These are phyloP conservation scores for Drosophila stalkeri DNA, from an alignment of 2,888 invertebrate genomes.

Conservation along the genomic window DNA sequence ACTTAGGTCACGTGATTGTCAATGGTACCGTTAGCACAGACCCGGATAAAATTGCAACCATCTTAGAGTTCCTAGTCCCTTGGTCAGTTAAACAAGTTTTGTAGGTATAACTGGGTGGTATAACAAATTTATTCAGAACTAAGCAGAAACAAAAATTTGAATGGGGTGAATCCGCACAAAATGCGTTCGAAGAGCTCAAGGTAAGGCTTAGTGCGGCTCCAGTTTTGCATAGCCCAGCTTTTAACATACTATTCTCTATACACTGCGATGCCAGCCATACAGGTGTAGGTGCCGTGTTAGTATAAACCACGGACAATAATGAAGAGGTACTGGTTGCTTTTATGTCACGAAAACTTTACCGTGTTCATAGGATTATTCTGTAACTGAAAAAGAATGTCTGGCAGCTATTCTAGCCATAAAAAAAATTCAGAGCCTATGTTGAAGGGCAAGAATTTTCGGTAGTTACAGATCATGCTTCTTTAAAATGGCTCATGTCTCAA, in stretches of 20 bases:
- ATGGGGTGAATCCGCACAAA: conserved; percentile 6
- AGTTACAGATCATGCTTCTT: neutral
- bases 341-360: conserved; percentile 20
- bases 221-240: conserved; percentile 14
- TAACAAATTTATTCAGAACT: neutral
- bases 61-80: conserved; percentile 5
- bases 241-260: neutral
- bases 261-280: conserved; percentile 37
- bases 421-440: conserved; percentile 15
- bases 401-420: conserved; percentile 9
- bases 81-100: neutral
- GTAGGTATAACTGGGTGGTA: conserved; percentile 3
- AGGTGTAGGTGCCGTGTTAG: conserved; percentile 15
- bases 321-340: conserved; percentile 15
- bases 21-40: conserved; percentile 13
- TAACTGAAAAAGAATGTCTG: conserved; percentile 23
- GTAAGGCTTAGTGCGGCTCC: neutral
- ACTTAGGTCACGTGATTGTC: conserved; percentile 1
- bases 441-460: neutral
- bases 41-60: conserved; percentile 15
- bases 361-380: conserved; percentile 14
- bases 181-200: conserved; percentile 12
- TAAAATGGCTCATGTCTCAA: neutral
- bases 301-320: neutral
- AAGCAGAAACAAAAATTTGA: neutral